These are phyloP conservation scores for Stomorhina lunata DNA, from an alignment of 2,888 invertebrate species.

Conservation along the genomic window DNA sequence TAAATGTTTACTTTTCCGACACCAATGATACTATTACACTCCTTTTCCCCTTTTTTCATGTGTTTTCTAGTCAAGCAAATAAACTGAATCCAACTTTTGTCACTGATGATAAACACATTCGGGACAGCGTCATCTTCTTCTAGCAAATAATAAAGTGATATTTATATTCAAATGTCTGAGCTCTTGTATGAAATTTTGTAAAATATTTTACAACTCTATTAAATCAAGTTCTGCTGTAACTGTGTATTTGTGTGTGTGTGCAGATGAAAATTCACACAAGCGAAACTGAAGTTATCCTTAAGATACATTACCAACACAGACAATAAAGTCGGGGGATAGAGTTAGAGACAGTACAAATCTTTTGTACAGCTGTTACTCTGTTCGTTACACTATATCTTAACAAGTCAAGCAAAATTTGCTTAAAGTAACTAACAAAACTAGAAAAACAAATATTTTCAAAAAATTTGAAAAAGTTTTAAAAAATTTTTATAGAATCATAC, in stretches of 20 bases:
- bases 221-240: slow-evolving; percentile 7
- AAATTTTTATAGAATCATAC: background rate
- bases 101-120: too few relatives aligned
- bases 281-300: background rate
- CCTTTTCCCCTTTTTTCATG: too few relatives aligned
- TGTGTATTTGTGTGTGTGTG: too few relatives aligned
- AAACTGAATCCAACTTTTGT: too few relatives aligned
- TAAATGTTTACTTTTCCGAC: slow-evolving; percentile 6
- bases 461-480: background rate
- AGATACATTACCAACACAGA: too few relatives aligned
- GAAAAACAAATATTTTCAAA: background rate
- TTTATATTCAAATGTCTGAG: slow-evolving; percentile 8
- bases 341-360: background rate
- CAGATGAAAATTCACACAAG: background rate
- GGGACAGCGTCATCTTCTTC: too few relatives aligned
- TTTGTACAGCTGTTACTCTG: slow-evolving; percentile 24
- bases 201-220: slow-evolving; percentile 37
- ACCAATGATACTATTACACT: background rate
- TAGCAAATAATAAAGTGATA: background rate
- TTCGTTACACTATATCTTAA: background rate
- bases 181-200: background rate
- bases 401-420: background rate
- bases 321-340: too few relatives aligned
- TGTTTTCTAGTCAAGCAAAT: background rate
- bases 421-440: background rate